Conservation (phyloP, 2,888 invertebrate genomes). For the Bombylius major region DNA sequence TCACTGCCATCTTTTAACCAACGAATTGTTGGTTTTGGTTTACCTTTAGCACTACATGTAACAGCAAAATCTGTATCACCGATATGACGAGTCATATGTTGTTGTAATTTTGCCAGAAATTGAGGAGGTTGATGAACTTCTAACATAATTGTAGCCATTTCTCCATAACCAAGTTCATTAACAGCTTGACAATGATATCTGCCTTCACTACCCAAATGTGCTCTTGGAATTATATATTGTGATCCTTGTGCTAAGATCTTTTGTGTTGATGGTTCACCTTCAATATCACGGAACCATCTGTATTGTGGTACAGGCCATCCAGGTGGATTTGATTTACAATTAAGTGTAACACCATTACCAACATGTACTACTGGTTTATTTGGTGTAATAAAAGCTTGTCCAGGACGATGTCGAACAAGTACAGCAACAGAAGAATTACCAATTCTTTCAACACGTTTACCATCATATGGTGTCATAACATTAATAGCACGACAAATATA, state of each 20-base stretch:
- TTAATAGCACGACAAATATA: conserved; percentile 84
- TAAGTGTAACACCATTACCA: conserved; percentile 67
- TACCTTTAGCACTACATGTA: conserved; percentile 76
- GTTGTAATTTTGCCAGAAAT: conserved; percentile 68
- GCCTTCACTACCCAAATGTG: conserved; percentile 75
- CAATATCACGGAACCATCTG: conserved; percentile 75
- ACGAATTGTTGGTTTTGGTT: conserved; percentile 68
- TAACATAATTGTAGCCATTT: conserved; percentile 67
- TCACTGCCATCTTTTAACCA: conserved; percentile 81
- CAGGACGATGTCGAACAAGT: conserved; percentile 74
- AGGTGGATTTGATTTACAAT: conserved; percentile 75
- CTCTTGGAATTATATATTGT: conserved; percentile 74
- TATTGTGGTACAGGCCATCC: conserved; percentile 89
- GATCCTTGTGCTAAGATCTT: conserved; percentile 64
- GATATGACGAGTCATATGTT: conserved; percentile 66
- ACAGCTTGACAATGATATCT: conserved; percentile 82
- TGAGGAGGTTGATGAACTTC: conserved; percentile 83
- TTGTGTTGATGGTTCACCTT: conserved; percentile 45
- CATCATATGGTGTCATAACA: conserved; percentile 59
- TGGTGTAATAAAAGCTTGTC: conserved; percentile 69
- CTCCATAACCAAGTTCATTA: conserved; percentile 79
- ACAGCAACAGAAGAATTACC: conserved; percentile 74
- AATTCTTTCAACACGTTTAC: conserved; percentile 57
- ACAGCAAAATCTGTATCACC: conserved; percentile 68
- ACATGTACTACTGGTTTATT: conserved; percentile 75